phyloP scores from a whole-genome alignment of 2,888 invertebrate genomes.

The Drosophila parthenogenetica region DNA sequence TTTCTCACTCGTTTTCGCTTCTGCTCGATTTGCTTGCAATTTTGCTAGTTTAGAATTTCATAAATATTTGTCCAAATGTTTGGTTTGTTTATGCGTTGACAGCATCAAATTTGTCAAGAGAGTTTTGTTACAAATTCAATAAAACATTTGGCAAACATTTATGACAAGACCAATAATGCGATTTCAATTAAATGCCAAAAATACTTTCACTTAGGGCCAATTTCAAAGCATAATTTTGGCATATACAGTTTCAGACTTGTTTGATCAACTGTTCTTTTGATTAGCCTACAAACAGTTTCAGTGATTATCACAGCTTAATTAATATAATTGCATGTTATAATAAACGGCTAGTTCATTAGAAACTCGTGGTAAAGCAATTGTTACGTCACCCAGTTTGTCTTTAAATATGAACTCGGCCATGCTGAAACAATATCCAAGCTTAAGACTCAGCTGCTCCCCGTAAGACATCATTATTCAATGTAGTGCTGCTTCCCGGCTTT shows the following conservation, averaged over 20 bases:
- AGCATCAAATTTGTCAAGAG: slow-evolving; percentile 42
- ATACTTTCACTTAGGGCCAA: not conserved
- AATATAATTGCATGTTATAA: too few relatives aligned
- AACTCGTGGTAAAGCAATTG: too few relatives aligned
- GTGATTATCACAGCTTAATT: too few relatives aligned
- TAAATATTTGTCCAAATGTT: slow-evolving; percentile 57
- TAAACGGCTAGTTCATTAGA: too few relatives aligned
- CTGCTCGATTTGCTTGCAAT: slow-evolving; percentile 35
- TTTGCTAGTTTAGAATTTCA: slow-evolving; percentile 59
- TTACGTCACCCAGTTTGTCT: not conserved
- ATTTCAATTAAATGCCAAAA: slow-evolving; percentile 5
- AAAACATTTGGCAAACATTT: slow-evolving; percentile 42
- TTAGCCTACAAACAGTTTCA: too few relatives aligned
- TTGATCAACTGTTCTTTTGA: too few relatives aligned
- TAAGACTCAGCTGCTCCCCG: slow-evolving; percentile 35
- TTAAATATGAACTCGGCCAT: slow-evolving; percentile 10
- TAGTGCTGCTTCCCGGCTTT: slow-evolving; percentile 10
- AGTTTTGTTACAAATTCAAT: slow-evolving; percentile 43
- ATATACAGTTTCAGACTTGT: not conserved
- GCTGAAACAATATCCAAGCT: slow-evolving; percentile 23
- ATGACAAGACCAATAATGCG: slow-evolving; percentile 19
- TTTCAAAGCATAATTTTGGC: not conserved
- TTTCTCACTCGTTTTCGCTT: not conserved
- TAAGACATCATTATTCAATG: slow-evolving; percentile 45
- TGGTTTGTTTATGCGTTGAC: slow-evolving; percentile 32